phyloP scores from a whole-genome alignment of 1,140 invertebrate species.

The Dolichoris vasculosae region DNA sequence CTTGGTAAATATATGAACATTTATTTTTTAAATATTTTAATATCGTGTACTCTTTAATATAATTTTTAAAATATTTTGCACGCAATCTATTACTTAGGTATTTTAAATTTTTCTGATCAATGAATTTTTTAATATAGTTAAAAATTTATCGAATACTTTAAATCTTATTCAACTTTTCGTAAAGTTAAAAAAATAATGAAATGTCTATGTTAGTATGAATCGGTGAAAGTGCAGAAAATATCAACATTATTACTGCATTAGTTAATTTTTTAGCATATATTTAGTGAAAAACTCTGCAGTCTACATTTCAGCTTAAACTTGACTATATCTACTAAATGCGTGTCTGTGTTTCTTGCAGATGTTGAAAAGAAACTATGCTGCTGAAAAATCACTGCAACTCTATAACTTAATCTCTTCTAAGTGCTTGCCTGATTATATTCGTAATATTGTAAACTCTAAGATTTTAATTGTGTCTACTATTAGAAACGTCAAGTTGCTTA shows the following conservation, averaged over 20 bases:
- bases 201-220: too few species aligned
- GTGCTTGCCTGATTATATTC: background rate
- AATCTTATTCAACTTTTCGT: too few species aligned
- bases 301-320: slow-evolving; percentile 61
- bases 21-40: background rate
- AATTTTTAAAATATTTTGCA: too few species aligned
- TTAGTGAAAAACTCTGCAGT: background rate
- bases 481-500: background rate
- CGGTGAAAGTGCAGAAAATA: background rate
- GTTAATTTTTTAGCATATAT: background rate
- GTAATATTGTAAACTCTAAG: background rate
- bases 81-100: too few species aligned
- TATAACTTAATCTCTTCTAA: background rate
- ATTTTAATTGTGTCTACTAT: background rate
- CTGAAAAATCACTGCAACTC: slow-evolving; percentile 31
- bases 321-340: slow-evolving; percentile 60
- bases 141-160: too few species aligned
- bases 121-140: too few species aligned
- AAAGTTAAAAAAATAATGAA: too few species aligned
- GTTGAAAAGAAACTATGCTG: slow-evolving; percentile 56
- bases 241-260: background rate
- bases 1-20: background rate
- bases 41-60: too few species aligned
- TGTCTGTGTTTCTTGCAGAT: slow-evolving; percentile 62
- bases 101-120: too few species aligned